Base-by-base conservation (phyloP, 2,113 vertebrate species). In the Psilopogon haemacephalus region DNA sequence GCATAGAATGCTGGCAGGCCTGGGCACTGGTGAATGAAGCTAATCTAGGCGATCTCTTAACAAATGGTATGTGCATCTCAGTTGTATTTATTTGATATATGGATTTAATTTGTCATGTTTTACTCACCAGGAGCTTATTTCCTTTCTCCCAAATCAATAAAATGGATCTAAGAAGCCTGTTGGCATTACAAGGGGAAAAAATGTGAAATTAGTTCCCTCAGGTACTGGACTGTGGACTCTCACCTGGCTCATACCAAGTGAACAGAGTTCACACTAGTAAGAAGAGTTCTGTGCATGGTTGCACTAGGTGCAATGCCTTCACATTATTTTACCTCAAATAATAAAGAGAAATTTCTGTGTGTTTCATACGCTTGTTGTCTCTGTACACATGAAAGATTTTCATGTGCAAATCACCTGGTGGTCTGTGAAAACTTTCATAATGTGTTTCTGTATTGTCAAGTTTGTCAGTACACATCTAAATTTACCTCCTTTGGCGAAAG, bases 11-110 rank as follows among this genome's bases (percentile, higher is more conserved):
- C 40, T 90, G 95, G 50, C 97, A 98, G 95, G 97, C 97, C 70
- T 98, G 97, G 97, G 67, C 94, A 60, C 73, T 98, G 76, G 96
- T 97, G 62, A 97, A 97, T 58, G 96, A 97, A 94, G 97, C 97
- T 82, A 88, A 95, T 84, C 59, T 95, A 56, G 92, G 84, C 65
- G 95, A 96, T 75, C 96, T 87, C 82, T 90, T 95, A 83, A 30
- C 74, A 84, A 92, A 96, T 23, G 97, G 97, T 98, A 97, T 19
- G 97, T 97, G 46, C 65, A 37, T 81, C 63, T 89, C 2, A 0
- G 11, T 38, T 74, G 8, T 37, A 23, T 89, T 88, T 86, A 26
- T 69, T 87, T 90, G 52, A 6, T 42, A 17, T 16, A 7, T 73
- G 68, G n/a, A 37, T 86, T 88, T 54, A 37, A 13, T 84, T 88